These are phyloP conservation scores for Meteorus colon DNA, from an alignment of 2,888 invertebrate genomes.

Conservation along the genomic window DNA sequence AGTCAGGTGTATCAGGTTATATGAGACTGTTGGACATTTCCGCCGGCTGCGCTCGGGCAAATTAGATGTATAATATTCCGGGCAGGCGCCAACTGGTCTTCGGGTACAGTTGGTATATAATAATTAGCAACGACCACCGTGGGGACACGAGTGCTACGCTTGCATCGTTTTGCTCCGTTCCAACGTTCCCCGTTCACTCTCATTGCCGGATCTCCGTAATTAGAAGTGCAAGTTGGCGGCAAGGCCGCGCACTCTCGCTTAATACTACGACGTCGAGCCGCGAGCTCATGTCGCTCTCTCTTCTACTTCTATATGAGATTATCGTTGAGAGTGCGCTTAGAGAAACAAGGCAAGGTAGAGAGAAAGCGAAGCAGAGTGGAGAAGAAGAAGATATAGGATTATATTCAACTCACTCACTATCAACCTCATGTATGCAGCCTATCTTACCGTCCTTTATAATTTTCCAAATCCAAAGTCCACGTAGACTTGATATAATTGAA, in stretches of 20 bases:
- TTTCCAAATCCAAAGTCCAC: conserved; percentile 28
- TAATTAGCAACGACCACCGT: conserved; percentile 46
- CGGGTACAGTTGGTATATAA: conserved; percentile 46
- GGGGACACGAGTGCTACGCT: conserved; percentile 26
- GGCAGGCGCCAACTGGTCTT: conserved; percentile 44
- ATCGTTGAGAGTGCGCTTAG: conserved; percentile 34
- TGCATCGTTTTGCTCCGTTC: not conserved
- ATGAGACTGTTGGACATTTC: conserved; percentile 15
- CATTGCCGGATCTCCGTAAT: conserved; percentile 41
- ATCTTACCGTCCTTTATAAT: conserved; percentile 9
- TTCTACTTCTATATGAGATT: conserved; percentile 31
- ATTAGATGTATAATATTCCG: conserved; percentile 49
- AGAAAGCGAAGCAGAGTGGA: not conserved
- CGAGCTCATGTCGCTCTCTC: conserved; percentile 8
- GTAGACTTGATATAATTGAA: conserved; percentile 35
- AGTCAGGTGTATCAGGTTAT: conserved; percentile 39
- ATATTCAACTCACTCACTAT: conserved; percentile 43
- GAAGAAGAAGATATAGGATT: conserved; percentile 23
- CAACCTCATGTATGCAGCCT: conserved; percentile 22
- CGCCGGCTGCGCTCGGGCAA: conserved; percentile 42
- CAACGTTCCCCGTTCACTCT: not conserved
- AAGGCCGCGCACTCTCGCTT: conserved; percentile 34
- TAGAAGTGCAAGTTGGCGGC: conserved; percentile 45
- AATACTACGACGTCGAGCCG: conserved; percentile 36
- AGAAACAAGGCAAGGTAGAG: not conserved